Evolutionary conservation across 2,113 vertebrate genomes (phyloP), one percentile per base, ranked within the genome.

Genomic region (Limnothrissa miodon): DNA sequence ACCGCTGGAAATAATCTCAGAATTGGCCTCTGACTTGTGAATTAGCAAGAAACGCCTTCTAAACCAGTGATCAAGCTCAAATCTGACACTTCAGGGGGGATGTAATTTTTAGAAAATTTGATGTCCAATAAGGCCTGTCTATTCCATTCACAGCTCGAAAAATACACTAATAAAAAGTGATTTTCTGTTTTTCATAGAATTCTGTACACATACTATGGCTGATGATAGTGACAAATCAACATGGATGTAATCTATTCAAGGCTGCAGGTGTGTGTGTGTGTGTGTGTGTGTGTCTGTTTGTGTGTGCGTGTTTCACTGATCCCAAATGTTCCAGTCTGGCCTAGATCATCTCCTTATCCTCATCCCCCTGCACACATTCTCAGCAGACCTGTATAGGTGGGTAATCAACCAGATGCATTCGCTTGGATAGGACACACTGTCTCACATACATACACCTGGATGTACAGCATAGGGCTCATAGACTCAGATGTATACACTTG

Each of bases 391-490:
- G 9, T 36, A 29, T 11, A 36, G 39, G n/a, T 59, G 48, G 74
- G 56, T 25, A 59, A 29, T 46, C n/a, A 70, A n/a, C n/a, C n/a
- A 56, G 46, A 78, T 83, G 96, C 97, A 89, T 93, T 98, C 97
- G 97, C 95, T 39, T 95, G 95, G 82, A 99, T 86, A 56, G 46
- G n/a, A n/a, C n/a, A n/a, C n/a, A n/a, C n/a, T n/a, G n/a, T n/a
- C n/a, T n/a, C n/a, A n/a, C n/a, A 78, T 83, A 96, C 97, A 89
- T 93, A 99, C 97, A 97, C 95, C 36, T 95, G 95, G 82, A 99
- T 86, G 0, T 99, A 97, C 90, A 99, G 90, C 96, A 99, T 95
- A n/a, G n/a, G n/a, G n/a, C n/a, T n/a, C n/a, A n/a, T n/a, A n/a
- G n/a, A n/a, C n/a, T n/a, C n/a, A 56, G 46, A 78, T 83, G 96